phyloP scores from a whole-genome alignment of 92 coral and sea anemone species.

The Paragorgia papillata region DNA sequence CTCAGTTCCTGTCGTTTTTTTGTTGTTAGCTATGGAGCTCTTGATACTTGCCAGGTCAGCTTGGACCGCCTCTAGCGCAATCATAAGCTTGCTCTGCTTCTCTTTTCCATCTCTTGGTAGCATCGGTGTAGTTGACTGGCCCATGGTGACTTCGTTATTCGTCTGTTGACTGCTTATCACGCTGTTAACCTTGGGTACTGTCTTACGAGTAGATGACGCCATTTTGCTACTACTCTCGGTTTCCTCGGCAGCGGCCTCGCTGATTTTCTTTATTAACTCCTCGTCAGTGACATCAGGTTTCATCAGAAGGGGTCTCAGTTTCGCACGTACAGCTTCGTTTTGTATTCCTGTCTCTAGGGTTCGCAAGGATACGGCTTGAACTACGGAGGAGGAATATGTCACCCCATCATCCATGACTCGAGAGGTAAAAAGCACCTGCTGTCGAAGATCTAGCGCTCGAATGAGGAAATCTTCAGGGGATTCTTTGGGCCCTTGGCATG shows the following conservation, averaged over 20 bases:
- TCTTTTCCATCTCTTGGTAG: too few species aligned
- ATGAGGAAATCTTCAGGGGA: not conserved
- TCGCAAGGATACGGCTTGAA: constrained; percentile 5
- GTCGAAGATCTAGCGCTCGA: not conserved
- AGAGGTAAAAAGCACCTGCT: too few species aligned
- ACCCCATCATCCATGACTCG: constrained; percentile 2
- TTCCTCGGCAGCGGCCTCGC: constrained; percentile 38
- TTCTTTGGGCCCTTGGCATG: constrained; percentile 43
- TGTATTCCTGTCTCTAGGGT: too few species aligned
- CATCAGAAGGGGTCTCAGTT: constrained; percentile 2
- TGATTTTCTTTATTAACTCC: constrained; percentile 9
- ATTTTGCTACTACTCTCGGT: constrained; percentile 25
- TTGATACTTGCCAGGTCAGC: too few species aligned
- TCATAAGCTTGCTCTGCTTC: too few species aligned
- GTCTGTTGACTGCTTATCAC: too few species aligned
- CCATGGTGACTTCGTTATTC: too few species aligned
- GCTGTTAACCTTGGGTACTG: not conserved
- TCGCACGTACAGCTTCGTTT: constrained; percentile 6
- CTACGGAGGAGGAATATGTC: constrained; percentile 7
- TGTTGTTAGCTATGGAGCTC: too few species aligned
- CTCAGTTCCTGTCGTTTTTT: too few species aligned
- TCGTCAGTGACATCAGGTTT: not conserved
- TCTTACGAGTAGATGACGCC: constrained; percentile 21
- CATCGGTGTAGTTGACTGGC: too few species aligned
- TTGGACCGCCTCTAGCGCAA: too few species aligned